Percentiles rank a stretch among this genome's conserved stretches.
Evolutionary conservation across 2,797 vertebrate genomes (phyloP).

Genomic region (Limosa lapponica): DNA sequence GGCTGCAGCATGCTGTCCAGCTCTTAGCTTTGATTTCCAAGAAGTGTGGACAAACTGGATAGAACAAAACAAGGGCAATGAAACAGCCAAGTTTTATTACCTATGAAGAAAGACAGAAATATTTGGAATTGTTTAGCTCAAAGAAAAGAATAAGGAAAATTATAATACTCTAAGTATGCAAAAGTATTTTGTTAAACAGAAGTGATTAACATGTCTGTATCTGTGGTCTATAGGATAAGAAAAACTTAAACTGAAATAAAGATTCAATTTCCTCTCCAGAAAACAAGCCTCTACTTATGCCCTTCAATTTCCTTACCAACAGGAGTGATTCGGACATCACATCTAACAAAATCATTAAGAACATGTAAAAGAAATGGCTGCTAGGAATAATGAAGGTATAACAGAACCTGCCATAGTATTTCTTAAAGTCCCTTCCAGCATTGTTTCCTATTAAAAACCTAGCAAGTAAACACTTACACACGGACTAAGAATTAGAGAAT

Average conservation of each 20-base stretch:
- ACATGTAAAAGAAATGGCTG: neutral
- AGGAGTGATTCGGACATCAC: neutral
- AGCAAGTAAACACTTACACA: neutral
- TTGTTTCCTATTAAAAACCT: neutral
- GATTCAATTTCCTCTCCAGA: neutral
- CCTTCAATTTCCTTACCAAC: neutral
- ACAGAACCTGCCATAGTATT: neutral
- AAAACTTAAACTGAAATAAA: neutral
- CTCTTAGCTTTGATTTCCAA: neutral
- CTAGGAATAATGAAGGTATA: neutral
- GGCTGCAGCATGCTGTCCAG: neutral
- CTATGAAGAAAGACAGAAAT: neutral
- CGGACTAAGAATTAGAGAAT: rapidly evolving
- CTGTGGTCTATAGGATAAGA: neutral
- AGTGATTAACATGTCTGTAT: neutral
- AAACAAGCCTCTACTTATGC: neutral
- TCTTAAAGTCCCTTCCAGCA: neutral
- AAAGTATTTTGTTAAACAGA: neutral
- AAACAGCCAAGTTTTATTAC: neutral
- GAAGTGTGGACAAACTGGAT: neutral
- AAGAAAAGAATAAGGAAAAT: neutral
- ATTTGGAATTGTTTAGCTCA: neutral
- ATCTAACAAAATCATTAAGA: neutral
- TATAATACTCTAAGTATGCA: neutral
- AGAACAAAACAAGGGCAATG: neutral